A percentile compares a stretch with the other conserved stretches of the same genome.
phyloP scores from a whole-genome alignment of 2,113 vertebrate genomes.

The Tretioscincus oriximinensis region DNA sequence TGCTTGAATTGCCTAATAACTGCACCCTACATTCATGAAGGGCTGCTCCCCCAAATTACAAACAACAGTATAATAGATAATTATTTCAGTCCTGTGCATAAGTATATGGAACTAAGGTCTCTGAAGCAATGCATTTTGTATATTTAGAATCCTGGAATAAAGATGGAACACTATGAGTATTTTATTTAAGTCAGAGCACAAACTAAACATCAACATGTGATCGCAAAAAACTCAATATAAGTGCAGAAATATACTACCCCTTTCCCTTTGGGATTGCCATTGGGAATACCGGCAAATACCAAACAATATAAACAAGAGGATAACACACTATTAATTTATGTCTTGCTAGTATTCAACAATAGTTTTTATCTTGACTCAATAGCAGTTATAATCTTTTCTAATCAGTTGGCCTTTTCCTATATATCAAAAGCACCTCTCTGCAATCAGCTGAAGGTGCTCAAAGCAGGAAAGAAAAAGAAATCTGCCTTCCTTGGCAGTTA shows the following conservation, averaged over 20 bases:
- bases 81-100: not conserved
- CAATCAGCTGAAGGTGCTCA: constrained; percentile 64
- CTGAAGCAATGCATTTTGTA: not conserved
- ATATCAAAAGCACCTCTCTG: constrained; percentile 56
- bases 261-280: constrained; percentile 15
- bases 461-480: constrained; percentile 31
- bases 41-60: not conserved
- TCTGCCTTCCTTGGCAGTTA: constrained; percentile 33
- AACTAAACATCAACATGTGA: not conserved
- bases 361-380: constrained; percentile 58
- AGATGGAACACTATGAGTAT: not conserved
- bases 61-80: not conserved
- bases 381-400: constrained; percentile 38
- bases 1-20: too few species aligned
- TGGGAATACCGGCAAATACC: constrained; percentile 42
- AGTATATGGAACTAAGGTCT: not conserved
- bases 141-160: not conserved
- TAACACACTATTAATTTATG: constrained; percentile 38
- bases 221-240: not conserved
- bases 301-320: constrained; percentile 30
- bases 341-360: constrained; percentile 53
- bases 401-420: constrained; percentile 65
- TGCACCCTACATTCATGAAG: not conserved
- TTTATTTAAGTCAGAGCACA: not conserved
- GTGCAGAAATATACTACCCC: not conserved